Evolutionary conservation across 2,113 vertebrate genomes (phyloP), one percentile per base, ranked within the genome.

Genomic region (Ammodytes marinus): DNA sequence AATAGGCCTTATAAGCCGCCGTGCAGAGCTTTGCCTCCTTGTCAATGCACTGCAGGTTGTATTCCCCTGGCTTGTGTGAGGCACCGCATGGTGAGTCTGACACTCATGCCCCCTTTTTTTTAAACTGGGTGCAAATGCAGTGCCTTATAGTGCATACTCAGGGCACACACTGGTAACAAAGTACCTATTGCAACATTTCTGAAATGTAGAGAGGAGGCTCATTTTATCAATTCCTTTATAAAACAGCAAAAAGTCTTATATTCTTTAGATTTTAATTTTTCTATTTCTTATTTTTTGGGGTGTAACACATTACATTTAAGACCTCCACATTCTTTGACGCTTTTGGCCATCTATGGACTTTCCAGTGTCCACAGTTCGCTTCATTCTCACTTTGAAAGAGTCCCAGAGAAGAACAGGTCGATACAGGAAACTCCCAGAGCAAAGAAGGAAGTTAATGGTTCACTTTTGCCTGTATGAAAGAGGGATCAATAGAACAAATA

Each of bases 401-500:
- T 80, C 63, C 49, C n/a, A 42, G 74, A 65, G 58, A 74, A 66
- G 74, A 86, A 74, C 10, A 2, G 72, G 79, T 94, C 85, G 60
- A 93, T 92, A 70, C 59, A 88, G 81, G 85, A 91, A 91, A 84
- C 76, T 89, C 85, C 82, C 69, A 77, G 74, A 89, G 74, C 82
- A 82, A 82, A 87, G 69, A 86, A 68, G 65, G 57, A 87, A 90
- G 81, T 87, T 91, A 91, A 91, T 89, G 82, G 83, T 90, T 88
- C 74, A 84, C 79, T 80, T 86, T 86, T 50, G 82, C 74, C 72
- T 72, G 27, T 42, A 43, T 74, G 80, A 86, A 84, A 85, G 68
- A 63, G 27, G 47, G 64, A 92, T 93, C 91, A 87, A 93, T 93
- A 74, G 75, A 83, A 90, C 82, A 90, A 90, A 94, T 79, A 55